These are phyloP conservation scores for Neotoma lepida DNA, from an alignment of 2,113 vertebrate genomes.

Conservation along the genomic window DNA sequence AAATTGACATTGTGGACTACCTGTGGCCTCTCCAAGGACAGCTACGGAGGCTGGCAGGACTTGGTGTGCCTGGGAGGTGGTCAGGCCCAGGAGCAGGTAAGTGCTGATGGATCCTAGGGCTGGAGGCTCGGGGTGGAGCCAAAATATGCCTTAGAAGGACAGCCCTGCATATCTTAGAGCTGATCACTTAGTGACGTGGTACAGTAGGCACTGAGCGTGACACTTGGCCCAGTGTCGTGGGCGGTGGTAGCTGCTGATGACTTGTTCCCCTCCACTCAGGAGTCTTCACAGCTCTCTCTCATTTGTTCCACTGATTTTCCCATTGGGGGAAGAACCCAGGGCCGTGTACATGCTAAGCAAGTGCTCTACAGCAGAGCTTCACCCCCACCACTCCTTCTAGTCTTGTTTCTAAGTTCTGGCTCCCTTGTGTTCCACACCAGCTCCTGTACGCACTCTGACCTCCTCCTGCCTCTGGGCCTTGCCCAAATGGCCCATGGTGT, in stretches of 20 bases:
- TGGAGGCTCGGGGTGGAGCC: fast-evolving
- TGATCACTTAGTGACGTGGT: not conserved
- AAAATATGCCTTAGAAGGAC: fast-evolving
- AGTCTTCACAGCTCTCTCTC: not conserved
- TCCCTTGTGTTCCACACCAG: not conserved
- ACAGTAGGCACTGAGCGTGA: not conserved
- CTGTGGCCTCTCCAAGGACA: conserved; percentile 93
- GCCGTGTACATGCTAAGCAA: not conserved
- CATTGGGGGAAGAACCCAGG: not conserved
- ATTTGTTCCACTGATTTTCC: not conserved
- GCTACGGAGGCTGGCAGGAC: conserved; percentile 96
- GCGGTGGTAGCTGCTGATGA: no score
- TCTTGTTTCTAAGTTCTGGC: not conserved
- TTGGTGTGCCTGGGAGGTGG: conserved; percentile 95
- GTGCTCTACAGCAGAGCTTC: no score
- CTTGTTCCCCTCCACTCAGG: fast-evolving
- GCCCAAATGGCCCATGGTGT: not conserved
- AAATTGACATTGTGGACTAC: conserved; percentile 97
- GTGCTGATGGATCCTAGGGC: not conserved
- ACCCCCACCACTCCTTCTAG: not conserved
- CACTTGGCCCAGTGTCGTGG: not conserved
- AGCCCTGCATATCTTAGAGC: not conserved
- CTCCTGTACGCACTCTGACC: not conserved
- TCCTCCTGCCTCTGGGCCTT: not conserved
- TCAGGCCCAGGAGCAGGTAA: conserved; percentile 95